Percentiles rank a stretch among this genome's conserved stretches.
These are phyloP conservation scores for Dipodomys stephensi DNA, from an alignment of 2,113 vertebrate genomes.

Conservation along the genomic window DNA sequence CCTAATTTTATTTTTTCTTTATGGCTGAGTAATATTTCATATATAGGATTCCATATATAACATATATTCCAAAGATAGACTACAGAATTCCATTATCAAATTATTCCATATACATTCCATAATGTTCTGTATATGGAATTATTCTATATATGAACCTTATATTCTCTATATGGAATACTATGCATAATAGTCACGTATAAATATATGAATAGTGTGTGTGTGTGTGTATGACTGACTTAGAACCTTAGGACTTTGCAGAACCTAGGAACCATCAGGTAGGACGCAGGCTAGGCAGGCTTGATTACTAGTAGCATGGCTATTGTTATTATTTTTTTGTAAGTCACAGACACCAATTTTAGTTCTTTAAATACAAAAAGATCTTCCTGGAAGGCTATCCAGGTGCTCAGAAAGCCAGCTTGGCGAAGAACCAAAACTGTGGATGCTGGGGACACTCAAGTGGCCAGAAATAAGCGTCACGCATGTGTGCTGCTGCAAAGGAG, in stretches of 20 bases:
- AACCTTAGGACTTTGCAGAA: background rate
- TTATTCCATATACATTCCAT: too few relatives aligned
- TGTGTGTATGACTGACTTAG: background rate
- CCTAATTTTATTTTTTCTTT: too few relatives aligned
- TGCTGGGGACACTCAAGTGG: background rate
- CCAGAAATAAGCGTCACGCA: background rate
- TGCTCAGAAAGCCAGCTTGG: background rate
- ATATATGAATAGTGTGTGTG: too few relatives aligned
- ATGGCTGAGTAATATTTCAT: too few relatives aligned
- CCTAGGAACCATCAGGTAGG: background rate
- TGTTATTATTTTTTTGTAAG: background rate
- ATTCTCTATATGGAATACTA: too few relatives aligned
- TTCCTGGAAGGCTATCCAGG: background rate
- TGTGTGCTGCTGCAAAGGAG: background rate
- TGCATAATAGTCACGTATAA: too few relatives aligned
- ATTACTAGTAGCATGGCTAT: background rate
- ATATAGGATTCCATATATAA: too few relatives aligned
- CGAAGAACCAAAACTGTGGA: background rate
- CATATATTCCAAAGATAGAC: too few relatives aligned
- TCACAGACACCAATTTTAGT: background rate
- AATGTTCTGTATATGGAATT: too few relatives aligned
- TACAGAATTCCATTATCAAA: too few relatives aligned
- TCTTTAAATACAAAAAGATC: constrained; percentile 12
- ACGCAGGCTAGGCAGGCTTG: background rate
- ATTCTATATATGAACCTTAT: too few relatives aligned